Evolutionary conservation across 1,140 invertebrate genomes (phyloP).

Genomic region (Ladona fulva): DNA sequence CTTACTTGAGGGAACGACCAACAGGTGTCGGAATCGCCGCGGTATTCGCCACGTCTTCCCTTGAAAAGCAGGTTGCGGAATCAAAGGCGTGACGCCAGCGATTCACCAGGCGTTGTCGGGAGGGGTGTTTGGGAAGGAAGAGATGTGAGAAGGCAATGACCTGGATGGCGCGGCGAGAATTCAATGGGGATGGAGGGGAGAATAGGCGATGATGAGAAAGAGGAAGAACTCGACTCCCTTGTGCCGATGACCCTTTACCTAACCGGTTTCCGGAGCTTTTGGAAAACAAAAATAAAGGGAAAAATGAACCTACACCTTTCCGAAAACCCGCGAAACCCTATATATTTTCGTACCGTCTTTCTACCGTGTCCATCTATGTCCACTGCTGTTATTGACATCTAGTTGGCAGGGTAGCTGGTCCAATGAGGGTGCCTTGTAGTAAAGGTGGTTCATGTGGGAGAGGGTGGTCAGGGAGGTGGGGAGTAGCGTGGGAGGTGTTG

Average conservation of each 20-base stretch:
- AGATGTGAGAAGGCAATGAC: neutral
- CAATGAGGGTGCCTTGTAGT: no score
- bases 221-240: neutral
- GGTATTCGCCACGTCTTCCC: neutral
- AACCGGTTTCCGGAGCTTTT: neutral
- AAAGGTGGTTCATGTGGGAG: no score
- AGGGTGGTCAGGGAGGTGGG: neutral
- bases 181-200: no score
- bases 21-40: neutral
- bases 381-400: no score
- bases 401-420: no score
- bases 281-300: no score
- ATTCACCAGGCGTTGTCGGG: neutral
- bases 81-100: no score
- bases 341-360: no score
- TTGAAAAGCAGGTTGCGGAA: neutral
- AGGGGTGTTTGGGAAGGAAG: neutral
- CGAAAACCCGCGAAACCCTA: no score
- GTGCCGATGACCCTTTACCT: neutral
- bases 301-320: no score
- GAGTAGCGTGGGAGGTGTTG: neutral
- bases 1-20: neutral
- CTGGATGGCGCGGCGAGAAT: neutral
- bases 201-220: neutral
- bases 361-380: no score